A percentile compares a stretch with the other conserved stretches of the same genome.
phyloP scores from a whole-genome alignment of 2,888 invertebrate species.

The Dolichomitus sp. region DNA sequence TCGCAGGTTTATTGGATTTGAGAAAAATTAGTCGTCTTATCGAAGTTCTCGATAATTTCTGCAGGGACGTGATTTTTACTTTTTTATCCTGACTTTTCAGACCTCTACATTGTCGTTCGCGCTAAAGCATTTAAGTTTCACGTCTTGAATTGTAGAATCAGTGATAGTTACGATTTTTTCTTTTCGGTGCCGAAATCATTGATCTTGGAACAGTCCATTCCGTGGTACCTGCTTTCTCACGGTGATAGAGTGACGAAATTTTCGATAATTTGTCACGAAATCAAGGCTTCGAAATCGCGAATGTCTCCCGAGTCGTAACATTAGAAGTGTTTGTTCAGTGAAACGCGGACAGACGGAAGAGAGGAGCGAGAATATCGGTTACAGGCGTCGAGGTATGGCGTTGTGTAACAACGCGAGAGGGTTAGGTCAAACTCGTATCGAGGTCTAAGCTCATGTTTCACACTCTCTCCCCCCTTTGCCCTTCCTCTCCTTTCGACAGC shows the following conservation, averaged over 20 bases:
- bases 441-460: constrained; percentile 59
- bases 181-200: background rate
- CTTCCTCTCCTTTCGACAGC: constrained; percentile 10
- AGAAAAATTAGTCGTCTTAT: background rate
- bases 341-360: background rate
- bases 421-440: constrained; percentile 55
- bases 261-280: background rate
- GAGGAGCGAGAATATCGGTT: constrained; percentile 44
- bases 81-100: no score
- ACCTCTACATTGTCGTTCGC: background rate
- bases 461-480: background rate
- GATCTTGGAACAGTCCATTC: background rate
- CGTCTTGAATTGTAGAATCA: background rate
- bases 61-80: background rate
- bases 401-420: constrained; percentile 55
- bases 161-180: background rate
- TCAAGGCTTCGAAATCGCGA: background rate
- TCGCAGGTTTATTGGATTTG: background rate
- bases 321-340: constrained; percentile 20
- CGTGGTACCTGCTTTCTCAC: background rate
- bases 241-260: background rate
- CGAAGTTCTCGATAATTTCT: background rate
- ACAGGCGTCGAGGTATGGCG: constrained; percentile 46
- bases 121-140: background rate
- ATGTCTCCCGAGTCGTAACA: background rate